Conservation (phyloP, 2,797 vertebrate species). For the Poeciliopsis turneri region DNA sequence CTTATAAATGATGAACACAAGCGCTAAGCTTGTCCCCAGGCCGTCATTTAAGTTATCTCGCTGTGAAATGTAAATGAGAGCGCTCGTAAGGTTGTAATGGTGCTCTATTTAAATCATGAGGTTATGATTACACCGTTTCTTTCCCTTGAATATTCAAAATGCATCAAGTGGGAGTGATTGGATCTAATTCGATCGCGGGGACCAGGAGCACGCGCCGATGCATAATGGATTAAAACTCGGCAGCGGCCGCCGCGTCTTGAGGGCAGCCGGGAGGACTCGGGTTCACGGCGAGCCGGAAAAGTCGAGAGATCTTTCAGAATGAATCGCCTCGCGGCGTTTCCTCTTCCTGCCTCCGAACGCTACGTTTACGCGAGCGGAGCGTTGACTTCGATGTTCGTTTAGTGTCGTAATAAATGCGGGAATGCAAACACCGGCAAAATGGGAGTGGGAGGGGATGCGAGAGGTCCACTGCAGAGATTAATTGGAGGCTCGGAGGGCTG, state of each 20-base stretch:
- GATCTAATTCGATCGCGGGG: slow-evolving; percentile 54
- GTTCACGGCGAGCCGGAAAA: slow-evolving; percentile 33
- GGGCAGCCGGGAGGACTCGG: slow-evolving; percentile 48
- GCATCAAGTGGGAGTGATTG: slow-evolving; percentile 65
- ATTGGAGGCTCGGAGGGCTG: slow-evolving; percentile 60
- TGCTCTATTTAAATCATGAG: slow-evolving; percentile 73
- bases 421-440: slow-evolving; percentile 47
- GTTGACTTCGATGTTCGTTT: slow-evolving; percentile 37
- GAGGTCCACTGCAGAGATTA: slow-evolving; percentile 65
- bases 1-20: slow-evolving; percentile 51
- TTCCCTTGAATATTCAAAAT: slow-evolving; percentile 72
- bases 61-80: slow-evolving; percentile 68
- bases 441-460: slow-evolving; percentile 32
- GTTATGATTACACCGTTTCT: slow-evolving; percentile 70
- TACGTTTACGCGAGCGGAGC: slow-evolving; percentile 36
- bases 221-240: slow-evolving; percentile 57
- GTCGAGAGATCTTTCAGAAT: slow-evolving; percentile 46
- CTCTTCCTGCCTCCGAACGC: slow-evolving; percentile 9
- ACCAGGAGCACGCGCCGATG: slow-evolving; percentile 38
- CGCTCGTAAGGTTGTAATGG: slow-evolving; percentile 69
- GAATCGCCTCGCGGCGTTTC: slow-evolving; percentile 50
- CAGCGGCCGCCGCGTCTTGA: slow-evolving; percentile 18
- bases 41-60: slow-evolving; percentile 59
- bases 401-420: slow-evolving; percentile 48
- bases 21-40: slow-evolving; percentile 54